phyloP scores from a whole-genome alignment of 2,113 vertebrate species.

The Ursus arctos region DNA sequence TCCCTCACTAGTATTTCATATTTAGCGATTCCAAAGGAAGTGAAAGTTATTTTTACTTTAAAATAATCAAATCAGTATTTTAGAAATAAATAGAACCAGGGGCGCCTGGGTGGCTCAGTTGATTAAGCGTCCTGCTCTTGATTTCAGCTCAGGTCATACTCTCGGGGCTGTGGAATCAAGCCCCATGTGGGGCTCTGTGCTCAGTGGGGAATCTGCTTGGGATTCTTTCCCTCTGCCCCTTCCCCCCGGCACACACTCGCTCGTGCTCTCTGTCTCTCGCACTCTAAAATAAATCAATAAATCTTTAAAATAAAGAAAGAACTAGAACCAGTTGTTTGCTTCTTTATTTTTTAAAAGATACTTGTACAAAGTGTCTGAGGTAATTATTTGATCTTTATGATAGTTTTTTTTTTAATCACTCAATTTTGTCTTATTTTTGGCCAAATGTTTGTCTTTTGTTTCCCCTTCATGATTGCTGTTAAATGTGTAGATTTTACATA shows the following conservation, averaged over 20 bases:
- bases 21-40: constrained; percentile 22
- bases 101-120: background rate
- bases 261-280: background rate
- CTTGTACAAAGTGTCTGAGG: background rate
- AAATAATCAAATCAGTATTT: constrained; percentile 16
- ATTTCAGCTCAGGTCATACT: background rate
- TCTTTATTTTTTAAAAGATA: background rate
- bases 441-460: background rate
- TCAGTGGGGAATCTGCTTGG: background rate
- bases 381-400: background rate
- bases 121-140: background rate
- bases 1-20: background rate
- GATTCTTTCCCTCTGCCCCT: background rate
- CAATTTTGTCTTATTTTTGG: background rate
- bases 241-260: background rate
- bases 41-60: background rate
- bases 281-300: background rate
- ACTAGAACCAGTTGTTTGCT: background rate
- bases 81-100: background rate
- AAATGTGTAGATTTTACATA: constrained; percentile 40
- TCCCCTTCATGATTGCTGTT: background rate
- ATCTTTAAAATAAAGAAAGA: background rate
- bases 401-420: background rate
- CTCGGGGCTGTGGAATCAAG: background rate
- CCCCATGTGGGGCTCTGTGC: background rate